Base-by-base conservation (phyloP, 2,797 vertebrate genomes). In the Chrysolophus pictus region DNA sequence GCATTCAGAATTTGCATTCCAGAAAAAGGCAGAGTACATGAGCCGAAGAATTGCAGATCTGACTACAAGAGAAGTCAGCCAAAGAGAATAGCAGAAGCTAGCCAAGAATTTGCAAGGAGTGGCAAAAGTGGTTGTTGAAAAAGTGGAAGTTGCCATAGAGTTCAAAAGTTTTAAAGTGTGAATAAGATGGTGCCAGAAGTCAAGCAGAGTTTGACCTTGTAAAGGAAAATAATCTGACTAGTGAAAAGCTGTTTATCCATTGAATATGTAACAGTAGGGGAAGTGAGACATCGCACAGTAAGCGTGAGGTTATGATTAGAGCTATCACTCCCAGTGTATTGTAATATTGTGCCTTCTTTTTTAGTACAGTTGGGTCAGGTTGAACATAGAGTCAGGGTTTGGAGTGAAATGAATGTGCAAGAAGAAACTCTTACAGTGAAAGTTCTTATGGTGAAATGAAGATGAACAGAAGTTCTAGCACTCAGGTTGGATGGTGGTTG, bases 191-290 rank as follows among this genome's bases (percentile, higher is more conserved):
- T 94, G 60, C 91, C 68, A 80, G 69, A 73, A 93, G 58, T 92
- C 91, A 87, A 91, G 62, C 93, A 80, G 84, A 87, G 72, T 87
- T 93, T 92, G 88, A 93, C 78, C 72, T 91, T 87, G 29, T 49
- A 77, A 80, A 92, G 65, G 62, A 80, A 93, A 91, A 77, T 55
- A 91, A 42, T 80, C 65, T 26, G 64, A 71, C 28, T 29, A 71
- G 11, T 87, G 46, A 79, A 87, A 94, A 83, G 31, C 53, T 82
- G 19, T 91, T 89, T 19, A 90, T 74, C 58, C 29, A 33, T 68
- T 71, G 74, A 87, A 90, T 92, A 62, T 80, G 8, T 24, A 71
- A 15, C 8, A 79, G 70, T 56, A 79, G 78, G 53, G 44, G 44
- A 73, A 67, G 35, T 1, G 75, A 47, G 24, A 16, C 1, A 2